Conservation (phyloP, 2,888 invertebrate genomes). For the Epirrhoe tristata region DNA sequence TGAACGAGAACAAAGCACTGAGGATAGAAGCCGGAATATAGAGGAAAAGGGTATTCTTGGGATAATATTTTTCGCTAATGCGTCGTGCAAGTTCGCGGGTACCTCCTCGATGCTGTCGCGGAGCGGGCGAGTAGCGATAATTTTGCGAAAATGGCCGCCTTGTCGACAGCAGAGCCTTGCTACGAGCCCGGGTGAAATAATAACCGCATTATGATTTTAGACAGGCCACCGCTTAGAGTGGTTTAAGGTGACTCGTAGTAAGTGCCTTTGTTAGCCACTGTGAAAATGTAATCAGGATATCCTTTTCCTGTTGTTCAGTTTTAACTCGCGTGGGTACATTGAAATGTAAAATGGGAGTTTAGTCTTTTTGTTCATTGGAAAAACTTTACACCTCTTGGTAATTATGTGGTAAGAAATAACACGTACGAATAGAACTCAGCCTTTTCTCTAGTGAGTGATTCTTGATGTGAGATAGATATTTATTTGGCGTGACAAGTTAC, state of each 20-base stretch:
- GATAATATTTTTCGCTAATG: slow-evolving; percentile 70
- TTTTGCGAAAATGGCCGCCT: slow-evolving; percentile 79
- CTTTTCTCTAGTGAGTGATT: too few relatives aligned
- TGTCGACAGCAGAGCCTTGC: slow-evolving; percentile 79
- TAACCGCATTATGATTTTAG: slow-evolving; percentile 82
- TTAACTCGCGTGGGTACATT: slow-evolving; percentile 32
- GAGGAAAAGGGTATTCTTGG: slow-evolving; percentile 60
- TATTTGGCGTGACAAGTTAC: too few relatives aligned
- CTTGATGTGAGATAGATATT: too few relatives aligned
- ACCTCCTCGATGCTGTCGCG: slow-evolving; percentile 72
- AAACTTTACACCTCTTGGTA: too few relatives aligned
- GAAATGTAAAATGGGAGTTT: slow-evolving; percentile 11
- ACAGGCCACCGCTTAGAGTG: slow-evolving; percentile 74
- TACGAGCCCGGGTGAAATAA: slow-evolving; percentile 76
- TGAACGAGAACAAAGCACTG: slow-evolving; percentile 13
- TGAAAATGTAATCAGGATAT: slow-evolving; percentile 67
- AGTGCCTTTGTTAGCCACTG: slow-evolving; percentile 59
- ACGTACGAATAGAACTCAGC: too few relatives aligned
- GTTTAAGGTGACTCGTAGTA: slow-evolving; percentile 75
- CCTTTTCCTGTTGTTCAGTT: slow-evolving; percentile 57
- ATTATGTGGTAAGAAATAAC: too few relatives aligned
- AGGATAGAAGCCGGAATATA: slow-evolving; percentile 15
- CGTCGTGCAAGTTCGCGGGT: slow-evolving; percentile 70
- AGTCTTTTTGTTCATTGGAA: neutral
- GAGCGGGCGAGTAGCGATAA: slow-evolving; percentile 79